phyloP scores from a whole-genome alignment of 2,113 vertebrate species.

The Morphnarchus princeps region DNA sequence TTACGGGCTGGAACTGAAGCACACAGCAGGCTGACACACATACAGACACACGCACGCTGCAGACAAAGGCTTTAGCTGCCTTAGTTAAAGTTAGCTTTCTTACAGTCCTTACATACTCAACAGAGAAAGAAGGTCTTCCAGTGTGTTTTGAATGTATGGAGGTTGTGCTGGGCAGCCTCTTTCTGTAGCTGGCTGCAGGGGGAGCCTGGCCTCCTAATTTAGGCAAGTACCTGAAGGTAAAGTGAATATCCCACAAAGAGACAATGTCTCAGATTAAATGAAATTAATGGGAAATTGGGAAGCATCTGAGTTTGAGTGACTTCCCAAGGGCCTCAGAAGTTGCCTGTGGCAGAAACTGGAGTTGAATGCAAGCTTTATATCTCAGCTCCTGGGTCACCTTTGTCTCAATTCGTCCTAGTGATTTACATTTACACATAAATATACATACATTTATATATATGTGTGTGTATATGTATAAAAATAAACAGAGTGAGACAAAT shows the following conservation, averaged over 20 bases:
- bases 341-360: neutral
- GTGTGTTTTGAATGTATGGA: neutral
- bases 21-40: neutral
- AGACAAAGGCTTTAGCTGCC: neutral
- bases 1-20: neutral
- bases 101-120: neutral
- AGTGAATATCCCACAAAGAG: neutral
- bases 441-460: no score
- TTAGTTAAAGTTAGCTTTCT: neutral
- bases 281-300: neutral
- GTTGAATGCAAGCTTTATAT: neutral
- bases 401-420: neutral
- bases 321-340: neutral
- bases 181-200: neutral
- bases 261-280: neutral
- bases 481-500: neutral
- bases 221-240: neutral
- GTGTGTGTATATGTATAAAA: neutral
- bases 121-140: neutral
- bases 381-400: neutral
- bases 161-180: neutral
- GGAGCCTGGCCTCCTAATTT: neutral
- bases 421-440: neutral
- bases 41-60: neutral
- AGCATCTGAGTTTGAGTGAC: neutral